A percentile compares a stretch with the other conserved stretches of the same genome.
Evolutionary conservation across 2,888 invertebrate genomes (phyloP).

Genomic region (Rhabditoides inermis): DNA sequence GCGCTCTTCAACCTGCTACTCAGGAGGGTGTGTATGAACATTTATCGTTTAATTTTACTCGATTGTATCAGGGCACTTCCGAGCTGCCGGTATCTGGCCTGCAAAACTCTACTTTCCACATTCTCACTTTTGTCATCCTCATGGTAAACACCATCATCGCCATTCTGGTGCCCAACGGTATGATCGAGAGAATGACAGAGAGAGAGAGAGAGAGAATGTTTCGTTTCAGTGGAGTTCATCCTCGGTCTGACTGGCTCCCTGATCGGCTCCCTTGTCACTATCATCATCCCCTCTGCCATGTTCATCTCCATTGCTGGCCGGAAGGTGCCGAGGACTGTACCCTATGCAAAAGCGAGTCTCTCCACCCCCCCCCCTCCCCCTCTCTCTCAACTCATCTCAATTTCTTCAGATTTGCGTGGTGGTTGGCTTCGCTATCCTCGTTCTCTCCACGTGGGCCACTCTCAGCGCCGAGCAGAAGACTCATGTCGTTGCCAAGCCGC

Average conservation of each 20-base stretch:
- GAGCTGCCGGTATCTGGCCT: slow-evolving; percentile 18
- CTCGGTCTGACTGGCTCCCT: slow-evolving; percentile 88
- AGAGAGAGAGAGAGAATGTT: no score
- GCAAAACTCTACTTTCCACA: slow-evolving; percentile 31
- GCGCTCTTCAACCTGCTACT: slow-evolving; percentile 77
- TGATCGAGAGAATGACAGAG: no score
- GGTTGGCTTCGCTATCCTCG: slow-evolving; percentile 76
- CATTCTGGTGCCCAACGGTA: slow-evolving; percentile 78
- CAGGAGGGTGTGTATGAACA: no score
- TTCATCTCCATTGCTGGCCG: slow-evolving; percentile 52
- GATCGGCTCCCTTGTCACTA: slow-evolving; percentile 83
- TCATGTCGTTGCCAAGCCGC: slow-evolving; percentile 25
- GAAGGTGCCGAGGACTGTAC: slow-evolving; percentile 2
- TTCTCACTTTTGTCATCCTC: slow-evolving; percentile 68
- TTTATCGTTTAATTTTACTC: no score
- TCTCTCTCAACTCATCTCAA: neutral
- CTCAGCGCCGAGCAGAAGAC: slow-evolving; percentile 51
- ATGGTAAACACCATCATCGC: slow-evolving; percentile 70
- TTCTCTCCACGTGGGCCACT: slow-evolving; percentile 82
- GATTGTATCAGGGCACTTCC: slow-evolving; percentile 16
- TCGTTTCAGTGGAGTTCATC: slow-evolving; percentile 66
- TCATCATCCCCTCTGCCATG: slow-evolving; percentile 82
- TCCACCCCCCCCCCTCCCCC: neutral
- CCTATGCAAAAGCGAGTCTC: slow-evolving; percentile 1
- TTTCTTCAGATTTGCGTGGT: slow-evolving; percentile 66